A percentile compares a stretch with the other conserved stretches of the same genome.
These are phyloP conservation scores for Xyrauchen texanus DNA, from an alignment of 2,113 vertebrate genomes.

Conservation along the genomic window DNA sequence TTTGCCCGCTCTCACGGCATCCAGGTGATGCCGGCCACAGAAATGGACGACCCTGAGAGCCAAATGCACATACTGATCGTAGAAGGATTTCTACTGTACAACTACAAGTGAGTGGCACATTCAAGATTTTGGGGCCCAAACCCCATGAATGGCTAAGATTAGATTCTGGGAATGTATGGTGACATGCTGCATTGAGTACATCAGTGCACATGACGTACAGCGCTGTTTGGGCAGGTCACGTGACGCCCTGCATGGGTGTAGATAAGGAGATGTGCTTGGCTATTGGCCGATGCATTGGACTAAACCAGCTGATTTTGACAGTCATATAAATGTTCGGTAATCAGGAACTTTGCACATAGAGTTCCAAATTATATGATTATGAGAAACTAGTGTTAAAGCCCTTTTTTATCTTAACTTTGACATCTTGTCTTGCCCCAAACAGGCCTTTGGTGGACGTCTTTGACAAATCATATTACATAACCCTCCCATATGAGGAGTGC, in stretches of 20 bases:
- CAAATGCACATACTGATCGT: slow-evolving; percentile 78
- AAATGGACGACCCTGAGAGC: slow-evolving; percentile 58
- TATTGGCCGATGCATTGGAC: no score
- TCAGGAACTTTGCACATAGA: not conserved
- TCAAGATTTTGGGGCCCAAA: not conserved
- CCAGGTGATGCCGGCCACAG: slow-evolving; percentile 50
- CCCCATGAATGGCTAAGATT: slow-evolving; percentile 31
- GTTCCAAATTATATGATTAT: no score
- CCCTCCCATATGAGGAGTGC: slow-evolving; percentile 79
- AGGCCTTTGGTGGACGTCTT: slow-evolving; percentile 76
- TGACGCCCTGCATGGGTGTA: slow-evolving; percentile 27
- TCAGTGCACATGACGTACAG: not conserved
- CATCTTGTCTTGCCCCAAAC: not conserved
- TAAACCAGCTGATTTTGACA: not conserved
- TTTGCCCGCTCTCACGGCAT: slow-evolving; percentile 80
- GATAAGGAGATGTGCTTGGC: slow-evolving; percentile 31
- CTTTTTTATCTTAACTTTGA: not conserved
- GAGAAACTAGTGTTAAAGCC: no score
- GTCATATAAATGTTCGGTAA: not conserved
- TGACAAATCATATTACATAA: slow-evolving; percentile 74
- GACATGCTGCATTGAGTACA: not conserved
- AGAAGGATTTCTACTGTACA: slow-evolving; percentile 82
- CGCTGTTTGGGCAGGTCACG: not conserved
- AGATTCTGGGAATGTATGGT: slow-evolving; percentile 24
- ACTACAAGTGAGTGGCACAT: slow-evolving; percentile 69